Conservation (phyloP, 2,113 vertebrate species). For the Pseudopipra pipra region DNA sequence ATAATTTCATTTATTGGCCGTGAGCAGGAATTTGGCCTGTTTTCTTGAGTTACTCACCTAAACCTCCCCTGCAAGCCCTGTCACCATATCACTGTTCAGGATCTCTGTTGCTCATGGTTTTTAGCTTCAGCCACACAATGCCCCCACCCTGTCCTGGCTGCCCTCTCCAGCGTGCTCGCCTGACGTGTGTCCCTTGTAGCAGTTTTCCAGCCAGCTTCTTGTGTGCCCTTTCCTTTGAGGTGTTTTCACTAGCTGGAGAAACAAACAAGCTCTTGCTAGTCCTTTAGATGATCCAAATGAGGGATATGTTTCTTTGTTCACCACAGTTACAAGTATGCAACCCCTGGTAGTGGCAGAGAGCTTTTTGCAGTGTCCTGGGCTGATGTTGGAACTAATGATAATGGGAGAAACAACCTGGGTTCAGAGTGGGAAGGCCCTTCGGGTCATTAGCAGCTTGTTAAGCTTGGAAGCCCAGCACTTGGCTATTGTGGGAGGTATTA, state of each 20-base stretch:
- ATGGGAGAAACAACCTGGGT: neutral
- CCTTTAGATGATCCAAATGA: neutral
- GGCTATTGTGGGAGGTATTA: neutral
- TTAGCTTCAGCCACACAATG: neutral
- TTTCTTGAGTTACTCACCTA: neutral
- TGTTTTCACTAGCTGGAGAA: neutral
- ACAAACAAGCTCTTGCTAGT: neutral
- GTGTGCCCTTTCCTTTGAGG: neutral
- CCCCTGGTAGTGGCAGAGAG: neutral
- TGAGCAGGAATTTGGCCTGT: neutral
- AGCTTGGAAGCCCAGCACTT: neutral
- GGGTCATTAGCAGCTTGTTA: neutral
- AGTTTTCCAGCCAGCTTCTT: neutral
- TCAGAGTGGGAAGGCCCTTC: neutral
- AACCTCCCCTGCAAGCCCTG: neutral
- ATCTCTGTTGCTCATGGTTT: neutral
- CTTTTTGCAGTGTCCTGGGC: neutral
- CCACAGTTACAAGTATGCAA: neutral
- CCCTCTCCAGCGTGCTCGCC: accelerated
- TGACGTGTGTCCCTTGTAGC: neutral
- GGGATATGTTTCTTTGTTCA: neutral
- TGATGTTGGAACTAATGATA: neutral
- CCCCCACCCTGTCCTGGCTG: neutral
- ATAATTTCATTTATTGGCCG: neutral
- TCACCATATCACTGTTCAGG: accelerated